Evolutionary conservation across 2,113 vertebrate species (phyloP), one percentile per base, ranked within the genome.

Genomic region (Pampusana beccarii): DNA sequence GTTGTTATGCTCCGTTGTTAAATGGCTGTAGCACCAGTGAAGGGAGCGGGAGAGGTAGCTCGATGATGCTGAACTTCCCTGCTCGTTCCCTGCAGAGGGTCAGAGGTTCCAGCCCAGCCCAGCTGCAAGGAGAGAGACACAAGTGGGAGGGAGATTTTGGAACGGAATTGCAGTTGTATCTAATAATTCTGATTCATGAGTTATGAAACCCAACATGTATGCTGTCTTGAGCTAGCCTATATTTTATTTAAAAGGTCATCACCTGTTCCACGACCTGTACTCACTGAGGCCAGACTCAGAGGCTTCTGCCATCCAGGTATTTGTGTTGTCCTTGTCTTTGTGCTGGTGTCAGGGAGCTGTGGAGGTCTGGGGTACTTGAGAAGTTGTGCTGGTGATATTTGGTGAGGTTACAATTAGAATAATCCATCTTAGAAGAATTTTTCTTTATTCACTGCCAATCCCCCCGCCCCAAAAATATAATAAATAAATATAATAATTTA

Each of bases 261-360:
- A 20, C 24, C 16, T 65, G 1, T 14, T 69, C 33, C 36, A 29
- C 34, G 53, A 1, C 44, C 16, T 17, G 0, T 15, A 5, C 16
- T 48, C 56, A 3, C 38, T 13, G 6, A 6, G 50, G 15, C 21
- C 67, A n/a, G 25, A 5, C 38, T 18, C 28, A 2, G 50, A 38
- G 50, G 5, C 4, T 65, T 42, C 46, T 16, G 23, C 61, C 57
- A 19, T 12, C 11, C 70, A 26, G 61, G 61, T 21, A 2, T 42
- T n/a, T 23, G 44, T 24, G 0, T 23, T 28, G n/a, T 23, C 40
- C 67, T 33, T 13, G 13, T 13, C 44, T 36, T 25, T 66, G 36
- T 12, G 0, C 6, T 34, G 33, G 23, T 21, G 29, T 26, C 15
- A 2, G 25, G 13, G 56, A 46, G 21, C 16, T 61, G 29, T 29